A percentile compares a stretch with the other conserved stretches of the same genome.
Conservation (phyloP, 2,888 invertebrate species). For the Zelleria hepariella region DNA sequence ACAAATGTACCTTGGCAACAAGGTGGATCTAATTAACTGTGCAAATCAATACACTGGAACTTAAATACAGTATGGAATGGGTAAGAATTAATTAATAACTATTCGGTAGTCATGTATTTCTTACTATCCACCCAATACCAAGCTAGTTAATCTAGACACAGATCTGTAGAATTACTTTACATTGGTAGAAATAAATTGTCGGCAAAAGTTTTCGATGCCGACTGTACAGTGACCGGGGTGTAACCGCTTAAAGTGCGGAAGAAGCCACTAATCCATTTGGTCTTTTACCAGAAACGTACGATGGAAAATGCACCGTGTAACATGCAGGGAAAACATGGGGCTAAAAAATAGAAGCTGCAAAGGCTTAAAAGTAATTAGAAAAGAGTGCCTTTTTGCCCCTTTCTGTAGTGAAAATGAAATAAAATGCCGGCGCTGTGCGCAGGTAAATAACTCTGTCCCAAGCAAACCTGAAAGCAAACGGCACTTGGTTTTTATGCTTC, state of each 20-base stretch:
- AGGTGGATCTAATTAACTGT: too few species aligned
- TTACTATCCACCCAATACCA: too few species aligned
- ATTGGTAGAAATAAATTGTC: too few species aligned
- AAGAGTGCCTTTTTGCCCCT: neutral
- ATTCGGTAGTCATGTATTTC: too few species aligned
- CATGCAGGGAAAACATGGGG: constrained; percentile 24
- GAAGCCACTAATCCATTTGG: constrained; percentile 60
- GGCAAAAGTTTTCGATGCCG: neutral
- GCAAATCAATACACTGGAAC: too few species aligned
- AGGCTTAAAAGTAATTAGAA: neutral
- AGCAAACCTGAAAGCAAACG: neutral
- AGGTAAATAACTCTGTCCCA: neutral
- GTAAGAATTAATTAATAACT: too few species aligned
- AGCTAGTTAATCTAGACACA: too few species aligned
- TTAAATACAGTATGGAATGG: too few species aligned
- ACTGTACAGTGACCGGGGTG: neutral
- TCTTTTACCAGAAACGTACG: constrained; percentile 27
- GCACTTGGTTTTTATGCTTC: neutral
- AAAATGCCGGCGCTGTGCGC: neutral
- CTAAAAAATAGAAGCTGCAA: constrained; percentile 1
- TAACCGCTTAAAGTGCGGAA: constrained; percentile 20
- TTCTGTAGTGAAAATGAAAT: neutral
- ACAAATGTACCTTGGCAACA: too few species aligned
- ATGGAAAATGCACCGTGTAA: constrained; percentile 32
- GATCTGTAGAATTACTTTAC: too few species aligned